Evolutionary conservation across 2,113 vertebrate genomes (phyloP).

Genomic region (Scolopax mira): DNA sequence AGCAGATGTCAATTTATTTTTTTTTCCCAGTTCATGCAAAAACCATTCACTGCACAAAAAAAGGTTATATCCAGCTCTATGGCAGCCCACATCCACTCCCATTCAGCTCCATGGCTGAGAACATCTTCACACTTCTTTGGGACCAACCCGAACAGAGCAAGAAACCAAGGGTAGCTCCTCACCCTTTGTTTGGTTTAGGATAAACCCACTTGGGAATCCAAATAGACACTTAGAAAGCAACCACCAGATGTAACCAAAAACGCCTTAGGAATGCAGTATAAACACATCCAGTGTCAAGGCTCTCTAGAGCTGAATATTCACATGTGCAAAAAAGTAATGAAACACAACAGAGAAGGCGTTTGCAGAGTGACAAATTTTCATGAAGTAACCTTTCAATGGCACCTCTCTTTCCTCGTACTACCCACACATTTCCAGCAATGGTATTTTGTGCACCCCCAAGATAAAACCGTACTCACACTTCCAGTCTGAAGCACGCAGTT

Average conservation of each 20-base stretch:
- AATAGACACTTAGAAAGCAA: constrained; percentile 26
- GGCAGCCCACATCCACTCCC: not conserved
- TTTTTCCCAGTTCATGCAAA: not conserved
- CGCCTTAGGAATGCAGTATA: not conserved
- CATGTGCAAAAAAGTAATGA: constrained; percentile 13
- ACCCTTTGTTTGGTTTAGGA: constrained; percentile 22
- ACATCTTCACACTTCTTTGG: not conserved
- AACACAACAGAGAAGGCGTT: not conserved
- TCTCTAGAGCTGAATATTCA: not conserved
- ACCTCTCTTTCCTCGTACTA: not conserved
- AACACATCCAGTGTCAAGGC: constrained; percentile 6
- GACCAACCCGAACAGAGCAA: not conserved
- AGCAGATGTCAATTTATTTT: not conserved
- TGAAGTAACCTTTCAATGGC: not conserved
- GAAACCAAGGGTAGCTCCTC: not conserved
- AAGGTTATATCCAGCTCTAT: not conserved
- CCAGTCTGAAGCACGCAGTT: not conserved
- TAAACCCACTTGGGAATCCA: constrained; percentile 24
- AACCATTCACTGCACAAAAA: not conserved
- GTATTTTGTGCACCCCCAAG: not conserved
- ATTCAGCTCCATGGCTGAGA: not conserved
- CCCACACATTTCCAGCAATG: not conserved
- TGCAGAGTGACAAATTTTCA: constrained; percentile 12
- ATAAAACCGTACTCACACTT: not conserved
- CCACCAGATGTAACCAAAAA: constrained; percentile 1